Percentiles rank a stretch among this genome's conserved stretches.
Conservation (phyloP, 1,140 invertebrate species). For the Drepana arcuata region DNA sequence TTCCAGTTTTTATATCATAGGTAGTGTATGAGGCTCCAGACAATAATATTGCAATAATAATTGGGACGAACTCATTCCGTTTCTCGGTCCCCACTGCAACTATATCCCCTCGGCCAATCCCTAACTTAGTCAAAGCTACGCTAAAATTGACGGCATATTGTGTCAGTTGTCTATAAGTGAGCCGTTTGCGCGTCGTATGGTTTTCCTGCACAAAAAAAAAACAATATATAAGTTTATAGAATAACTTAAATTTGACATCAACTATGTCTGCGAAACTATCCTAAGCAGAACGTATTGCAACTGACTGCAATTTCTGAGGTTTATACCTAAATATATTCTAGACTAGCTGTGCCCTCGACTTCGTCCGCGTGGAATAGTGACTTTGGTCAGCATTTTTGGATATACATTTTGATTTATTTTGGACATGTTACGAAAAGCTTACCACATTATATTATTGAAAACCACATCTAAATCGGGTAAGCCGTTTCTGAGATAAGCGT, state of each 20-base stretch:
- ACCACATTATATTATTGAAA: no score
- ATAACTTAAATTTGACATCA: neutral
- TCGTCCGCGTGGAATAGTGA: no score
- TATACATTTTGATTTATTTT: no score
- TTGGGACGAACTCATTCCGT: constrained; percentile 74
- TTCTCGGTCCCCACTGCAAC: constrained; percentile 77
- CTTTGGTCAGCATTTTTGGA: no score
- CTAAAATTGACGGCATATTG: constrained; percentile 37
- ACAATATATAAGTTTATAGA: neutral
- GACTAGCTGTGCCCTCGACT: neutral
- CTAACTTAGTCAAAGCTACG: constrained; percentile 25
- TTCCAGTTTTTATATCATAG: constrained; percentile 56
- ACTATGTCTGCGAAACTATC: no score
- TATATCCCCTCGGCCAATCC: constrained; percentile 64
- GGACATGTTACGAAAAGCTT: no score
- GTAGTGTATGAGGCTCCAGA: constrained; percentile 39
- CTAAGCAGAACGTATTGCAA: no score
- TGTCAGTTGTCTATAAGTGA: constrained; percentile 33
- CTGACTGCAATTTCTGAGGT: no score
- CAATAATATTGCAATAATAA: constrained; percentile 54
- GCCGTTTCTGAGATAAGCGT: no score
- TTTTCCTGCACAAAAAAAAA: constrained; percentile 25
- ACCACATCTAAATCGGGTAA: no score
- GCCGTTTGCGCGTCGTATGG: constrained; percentile 20
- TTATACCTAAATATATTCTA: neutral